phyloP scores from a whole-genome alignment of 1,140 invertebrate genomes.

The Drosophila teissieri region DNA sequence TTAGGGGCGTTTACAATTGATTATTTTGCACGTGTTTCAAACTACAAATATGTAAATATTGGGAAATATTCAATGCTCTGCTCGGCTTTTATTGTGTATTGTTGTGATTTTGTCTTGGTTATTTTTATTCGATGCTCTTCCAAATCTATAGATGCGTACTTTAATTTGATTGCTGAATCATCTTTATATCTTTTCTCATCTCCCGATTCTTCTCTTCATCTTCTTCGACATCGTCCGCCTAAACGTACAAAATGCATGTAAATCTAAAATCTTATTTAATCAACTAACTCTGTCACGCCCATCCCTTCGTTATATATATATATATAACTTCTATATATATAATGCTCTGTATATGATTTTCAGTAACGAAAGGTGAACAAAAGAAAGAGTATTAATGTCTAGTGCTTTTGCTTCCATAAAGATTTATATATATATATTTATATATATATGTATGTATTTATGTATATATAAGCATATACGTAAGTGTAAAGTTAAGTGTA shows the following conservation, averaged over 20 bases:
- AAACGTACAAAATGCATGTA: slow-evolving; percentile 76
- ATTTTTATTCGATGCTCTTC: slow-evolving; percentile 28
- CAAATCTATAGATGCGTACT: slow-evolving; percentile 15
- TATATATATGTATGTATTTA: slow-evolving; percentile 39
- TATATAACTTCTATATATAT: slow-evolving; percentile 18
- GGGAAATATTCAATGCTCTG: slow-evolving; percentile 21
- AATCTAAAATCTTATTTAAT: slow-evolving; percentile 74
- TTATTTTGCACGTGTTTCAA: slow-evolving; percentile 39
- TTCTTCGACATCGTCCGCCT: slow-evolving; percentile 25
- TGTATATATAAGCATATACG: slow-evolving; percentile 39
- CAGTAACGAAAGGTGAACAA: slow-evolving; percentile 42
- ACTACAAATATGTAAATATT: slow-evolving; percentile 42
- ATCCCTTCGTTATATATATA: slow-evolving; percentile 25
- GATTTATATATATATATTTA: slow-evolving; percentile 28
- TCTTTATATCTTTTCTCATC: slow-evolving; percentile 13
- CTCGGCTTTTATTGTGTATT: not conserved
- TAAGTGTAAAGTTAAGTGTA: slow-evolving; percentile 57
- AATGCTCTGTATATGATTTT: slow-evolving; percentile 26
- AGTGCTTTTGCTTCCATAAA: slow-evolving; percentile 15
- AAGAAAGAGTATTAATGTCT: slow-evolving; percentile 50
- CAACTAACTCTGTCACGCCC: slow-evolving; percentile 43
- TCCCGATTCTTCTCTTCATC: not conserved
- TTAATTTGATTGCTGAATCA: slow-evolving; percentile 18
- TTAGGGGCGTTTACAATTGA: slow-evolving; percentile 27
- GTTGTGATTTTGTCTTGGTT: not conserved